Conservation (phyloP, 2,113 vertebrate genomes). For the Lycocorax pyrrhopterus region DNA sequence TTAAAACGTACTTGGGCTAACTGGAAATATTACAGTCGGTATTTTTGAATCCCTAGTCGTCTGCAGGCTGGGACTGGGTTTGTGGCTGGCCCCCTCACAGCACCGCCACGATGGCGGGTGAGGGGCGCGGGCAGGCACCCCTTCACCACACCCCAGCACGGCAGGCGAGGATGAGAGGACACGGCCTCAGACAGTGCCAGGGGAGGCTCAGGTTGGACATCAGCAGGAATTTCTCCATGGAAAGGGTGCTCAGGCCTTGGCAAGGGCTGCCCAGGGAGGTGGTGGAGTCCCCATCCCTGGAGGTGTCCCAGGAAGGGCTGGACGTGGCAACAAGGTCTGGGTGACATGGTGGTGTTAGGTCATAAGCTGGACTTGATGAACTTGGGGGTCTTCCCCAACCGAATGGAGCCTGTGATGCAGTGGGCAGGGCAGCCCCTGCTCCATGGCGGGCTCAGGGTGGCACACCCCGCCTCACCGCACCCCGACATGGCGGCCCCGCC, state of each 20-base stretch:
- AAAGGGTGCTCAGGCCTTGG: rapidly evolving
- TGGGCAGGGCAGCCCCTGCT: not conserved
- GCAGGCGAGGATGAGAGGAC: not conserved
- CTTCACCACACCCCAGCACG: not conserved
- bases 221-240: not conserved
- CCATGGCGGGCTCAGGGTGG: not conserved
- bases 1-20: rapidly evolving
- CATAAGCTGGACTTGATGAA: rapidly evolving
- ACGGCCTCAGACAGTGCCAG: not conserved
- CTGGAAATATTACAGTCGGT: rapidly evolving
- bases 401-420: not conserved
- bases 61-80: not conserved
- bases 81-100: not conserved
- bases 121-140: rapidly evolving
- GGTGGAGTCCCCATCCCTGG: not conserved
- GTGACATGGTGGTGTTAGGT: not conserved
- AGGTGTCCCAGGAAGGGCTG: rapidly evolving
- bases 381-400: not conserved
- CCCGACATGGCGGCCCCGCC: not conserved
- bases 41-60: not conserved
- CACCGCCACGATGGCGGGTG: rapidly evolving
- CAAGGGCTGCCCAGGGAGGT: not conserved
- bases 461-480: too few species aligned
- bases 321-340: not conserved
- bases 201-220: rapidly evolving